A percentile compares a stretch with the other conserved stretches of the same genome.
phyloP scores from a whole-genome alignment of 2,797 vertebrate genomes.

The Kryptopterus vitreolus region DNA sequence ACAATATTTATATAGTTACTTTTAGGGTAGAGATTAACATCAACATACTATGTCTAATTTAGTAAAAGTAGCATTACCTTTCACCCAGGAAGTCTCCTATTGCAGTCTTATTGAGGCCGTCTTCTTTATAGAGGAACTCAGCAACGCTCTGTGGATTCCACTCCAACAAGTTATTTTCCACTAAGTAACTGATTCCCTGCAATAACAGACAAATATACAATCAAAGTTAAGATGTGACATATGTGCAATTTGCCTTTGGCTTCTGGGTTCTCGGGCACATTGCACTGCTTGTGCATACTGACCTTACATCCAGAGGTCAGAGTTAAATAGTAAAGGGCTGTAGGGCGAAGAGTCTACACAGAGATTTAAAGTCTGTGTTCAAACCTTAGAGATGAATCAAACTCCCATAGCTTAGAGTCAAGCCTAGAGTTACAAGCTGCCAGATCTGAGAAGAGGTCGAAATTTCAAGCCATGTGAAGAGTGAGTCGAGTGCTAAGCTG shows the following conservation, averaged over 20 bases:
- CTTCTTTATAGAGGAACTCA: constrained; percentile 89
- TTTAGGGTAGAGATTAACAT: not conserved
- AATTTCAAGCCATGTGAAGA: not conserved
- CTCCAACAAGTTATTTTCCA: constrained; percentile 77
- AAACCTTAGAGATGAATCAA: not conserved
- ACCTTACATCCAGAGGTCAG: not conserved
- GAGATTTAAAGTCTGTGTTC: not conserved
- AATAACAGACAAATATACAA: constrained; percentile 17
- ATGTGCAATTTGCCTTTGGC: not conserved
- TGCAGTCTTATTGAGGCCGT: constrained; percentile 91
- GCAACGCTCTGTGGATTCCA: constrained; percentile 73
- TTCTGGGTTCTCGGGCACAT: not conserved
- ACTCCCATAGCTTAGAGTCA: not conserved
- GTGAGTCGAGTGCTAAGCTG: no score
- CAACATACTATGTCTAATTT: not conserved
- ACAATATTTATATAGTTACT: not conserved
- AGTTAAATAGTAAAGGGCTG: not conserved
- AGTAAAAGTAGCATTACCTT: constrained; percentile 70
- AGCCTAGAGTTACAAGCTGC: not conserved
- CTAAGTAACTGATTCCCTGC: constrained; percentile 85
- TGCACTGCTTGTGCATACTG: not conserved
- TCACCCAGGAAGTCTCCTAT: constrained; percentile 90
- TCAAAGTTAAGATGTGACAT: not conserved
- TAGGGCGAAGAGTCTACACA: not conserved
- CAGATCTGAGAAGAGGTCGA: not conserved